phyloP scores from a whole-genome alignment of 2,888 invertebrate species.

The Melanostoma scalare region DNA sequence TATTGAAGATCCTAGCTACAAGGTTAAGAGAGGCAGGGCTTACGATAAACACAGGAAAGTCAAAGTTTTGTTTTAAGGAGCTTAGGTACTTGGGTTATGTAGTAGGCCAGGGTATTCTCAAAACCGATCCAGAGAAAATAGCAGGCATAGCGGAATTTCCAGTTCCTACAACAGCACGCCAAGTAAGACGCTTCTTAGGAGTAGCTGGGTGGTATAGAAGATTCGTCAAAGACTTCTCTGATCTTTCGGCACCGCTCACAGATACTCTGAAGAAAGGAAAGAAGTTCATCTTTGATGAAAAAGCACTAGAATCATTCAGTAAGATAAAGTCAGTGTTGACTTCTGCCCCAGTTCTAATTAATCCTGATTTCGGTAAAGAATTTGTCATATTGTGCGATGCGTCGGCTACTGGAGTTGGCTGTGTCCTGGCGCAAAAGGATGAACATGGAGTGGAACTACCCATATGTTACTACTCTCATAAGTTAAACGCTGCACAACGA shows the following conservation, averaged over 20 bases:
- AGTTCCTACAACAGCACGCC: background rate
- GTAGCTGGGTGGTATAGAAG: background rate
- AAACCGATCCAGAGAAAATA: slow-evolving; percentile 1
- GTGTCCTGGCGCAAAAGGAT: slow-evolving; percentile 5
- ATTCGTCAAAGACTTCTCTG: no score
- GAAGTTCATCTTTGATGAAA: background rate
- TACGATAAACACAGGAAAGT: background rate
- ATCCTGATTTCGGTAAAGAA: background rate
- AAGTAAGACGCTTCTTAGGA: background rate
- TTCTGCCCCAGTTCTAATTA: background rate
- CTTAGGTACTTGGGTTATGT: background rate
- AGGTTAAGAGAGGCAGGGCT: background rate
- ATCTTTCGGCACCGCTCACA: background rate
- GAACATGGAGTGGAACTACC: background rate
- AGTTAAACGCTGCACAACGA: slow-evolving; percentile 11
- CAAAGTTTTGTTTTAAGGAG: slow-evolving; percentile 10
- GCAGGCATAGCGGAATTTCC: background rate
- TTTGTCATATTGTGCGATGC: slow-evolving; percentile 1
- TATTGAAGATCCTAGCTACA: background rate
- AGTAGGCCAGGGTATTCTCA: background rate
- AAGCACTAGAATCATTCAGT: no score
- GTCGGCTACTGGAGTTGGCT: background rate
- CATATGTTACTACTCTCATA: slow-evolving; percentile 2
- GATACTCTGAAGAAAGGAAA: background rate
- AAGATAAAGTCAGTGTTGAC: no score